Percentiles rank a stretch among this genome's conserved stretches.
Conservation (phyloP, 1,140 invertebrate species). For the Eueides isabella region DNA sequence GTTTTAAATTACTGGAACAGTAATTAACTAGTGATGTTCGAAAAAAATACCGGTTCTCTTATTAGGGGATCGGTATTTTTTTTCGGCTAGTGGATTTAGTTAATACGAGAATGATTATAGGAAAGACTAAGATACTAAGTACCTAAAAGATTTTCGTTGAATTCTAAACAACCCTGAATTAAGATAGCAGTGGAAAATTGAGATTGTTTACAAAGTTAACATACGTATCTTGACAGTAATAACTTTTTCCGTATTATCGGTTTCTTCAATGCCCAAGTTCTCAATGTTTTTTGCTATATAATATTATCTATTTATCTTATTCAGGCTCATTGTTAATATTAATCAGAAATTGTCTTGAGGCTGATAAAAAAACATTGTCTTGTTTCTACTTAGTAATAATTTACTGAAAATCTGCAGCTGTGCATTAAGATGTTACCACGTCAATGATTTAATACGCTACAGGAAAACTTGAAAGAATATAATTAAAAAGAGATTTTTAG, state of each 20-base stretch:
- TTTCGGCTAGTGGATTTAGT: no score
- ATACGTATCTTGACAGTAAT: no score
- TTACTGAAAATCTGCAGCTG: neutral
- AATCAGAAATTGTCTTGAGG: neutral
- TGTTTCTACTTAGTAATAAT: neutral
- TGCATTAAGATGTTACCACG: neutral
- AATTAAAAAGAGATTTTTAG: neutral
- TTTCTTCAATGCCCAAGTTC: neutral
- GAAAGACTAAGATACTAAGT: no score
- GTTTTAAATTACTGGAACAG: no score
- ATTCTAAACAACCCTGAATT: no score
- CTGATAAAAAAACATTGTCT: neutral
- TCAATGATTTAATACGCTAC: neutral
- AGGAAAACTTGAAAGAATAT: neutral
- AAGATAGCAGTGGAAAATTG: no score
- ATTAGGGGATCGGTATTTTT: no score
- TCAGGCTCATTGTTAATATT: neutral
- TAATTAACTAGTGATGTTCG: no score
- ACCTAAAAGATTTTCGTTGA: no score
- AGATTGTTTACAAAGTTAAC: no score
- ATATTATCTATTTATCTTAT: slow-evolving; percentile 1
- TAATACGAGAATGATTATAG: no score
- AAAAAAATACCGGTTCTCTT: no score
- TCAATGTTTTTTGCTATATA: neutral
- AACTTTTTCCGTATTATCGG: neutral